Evolutionary conservation across 30 jellyfish, hydroid and myxozoan genomes (phyloP), one percentile per base, ranked within the genome.

Genomic region (Catostylus mosaicus): DNA sequence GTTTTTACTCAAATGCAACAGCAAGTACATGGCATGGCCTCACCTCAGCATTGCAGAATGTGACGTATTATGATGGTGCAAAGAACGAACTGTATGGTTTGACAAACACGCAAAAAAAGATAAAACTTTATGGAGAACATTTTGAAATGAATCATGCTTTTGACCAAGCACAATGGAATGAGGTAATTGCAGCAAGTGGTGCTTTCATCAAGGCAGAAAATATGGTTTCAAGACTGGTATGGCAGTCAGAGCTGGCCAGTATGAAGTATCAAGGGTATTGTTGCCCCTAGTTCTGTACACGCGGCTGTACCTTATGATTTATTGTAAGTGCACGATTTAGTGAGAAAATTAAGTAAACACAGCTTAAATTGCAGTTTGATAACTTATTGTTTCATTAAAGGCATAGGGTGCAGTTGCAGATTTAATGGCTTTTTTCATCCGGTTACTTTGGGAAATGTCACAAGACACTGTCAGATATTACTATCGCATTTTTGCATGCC

Each of bases 81-180:
- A 52, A 34, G 4, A 23, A 20, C 23, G 87, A 75, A 45, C 29
- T 75, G 59, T 75, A 75, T 30, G 87, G 87, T 14, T 30, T 34
- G 16, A 14, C 50, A 11, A 23, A 4, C 19, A 19, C 46, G 1
- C 46, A 48, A 18, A 23, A 22, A 19, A 23, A 20, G 5, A 40
- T 75, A 23, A 75, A 54, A 34, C 46, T 52, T 5, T 34, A 27
- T n/a, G 87, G 87, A 52, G 77, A 75, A 27, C 12, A 23, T 2
- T 75, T 51, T 33, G 23, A 27, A 18, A 48, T 29, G 75, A n/a
- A 24, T 8, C 27, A 0, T 10, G 30, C 45, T 37, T 31, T 75
- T 6, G 3, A 43, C 20, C 40, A 2, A 34, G 67, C 11, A 5
- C 47, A 75, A 3, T 75, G 87, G 87, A 56, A 24, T 54, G 50